Evolutionary conservation across 2,888 invertebrate genomes (phyloP), one percentile per base, ranked within the genome.

Genomic region (Caenorhabditis virilis): DNA sequence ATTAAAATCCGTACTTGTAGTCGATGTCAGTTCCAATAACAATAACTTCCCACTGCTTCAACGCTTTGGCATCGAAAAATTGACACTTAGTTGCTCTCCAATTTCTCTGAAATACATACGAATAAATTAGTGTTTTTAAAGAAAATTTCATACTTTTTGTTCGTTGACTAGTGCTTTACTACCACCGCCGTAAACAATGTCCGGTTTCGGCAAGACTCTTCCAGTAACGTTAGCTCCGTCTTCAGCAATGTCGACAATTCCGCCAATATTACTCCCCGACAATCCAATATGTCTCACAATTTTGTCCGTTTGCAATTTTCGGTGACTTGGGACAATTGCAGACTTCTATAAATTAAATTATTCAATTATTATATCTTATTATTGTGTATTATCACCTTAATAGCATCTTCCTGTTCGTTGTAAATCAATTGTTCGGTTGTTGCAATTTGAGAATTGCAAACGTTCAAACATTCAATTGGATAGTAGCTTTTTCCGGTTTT

Each of bases 341-440:
- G 51, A 46, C 6, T 51, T n/a, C n/a, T n/a, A n/a, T n/a, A n/a
- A n/a, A n/a, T n/a, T n/a, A n/a, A n/a, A n/a, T n/a, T n/a, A n/a
- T n/a, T n/a, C n/a, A n/a, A n/a, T n/a, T n/a, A n/a, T n/a, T n/a
- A n/a, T n/a, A n/a, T n/a, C n/a, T n/a, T n/a, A n/a, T n/a, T n/a
- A n/a, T n/a, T n/a, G n/a, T n/a, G n/a, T n/a, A n/a, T n/a, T n/a
- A n/a, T n/a, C n/a, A n/a, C 52, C n/a, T 22, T 42, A 13, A 62
- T 48, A 13, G 51, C 20, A 6, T 36, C 35, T 0, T 45, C 42
- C 15, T 62, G 55, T 18, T 56, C 51, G 1, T 20, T 41, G 1
- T n/a, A 30, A 2, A 11, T n/a, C 51, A 61, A 48, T 16, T 61
- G 60, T 15, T 50, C 50, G 9, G 27, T 61, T 6, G 6, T 18